Evolutionary conservation across 1,140 invertebrate genomes (phyloP), one percentile per base, ranked within the genome.

Genomic region (Drosophila kurseongensis): DNA sequence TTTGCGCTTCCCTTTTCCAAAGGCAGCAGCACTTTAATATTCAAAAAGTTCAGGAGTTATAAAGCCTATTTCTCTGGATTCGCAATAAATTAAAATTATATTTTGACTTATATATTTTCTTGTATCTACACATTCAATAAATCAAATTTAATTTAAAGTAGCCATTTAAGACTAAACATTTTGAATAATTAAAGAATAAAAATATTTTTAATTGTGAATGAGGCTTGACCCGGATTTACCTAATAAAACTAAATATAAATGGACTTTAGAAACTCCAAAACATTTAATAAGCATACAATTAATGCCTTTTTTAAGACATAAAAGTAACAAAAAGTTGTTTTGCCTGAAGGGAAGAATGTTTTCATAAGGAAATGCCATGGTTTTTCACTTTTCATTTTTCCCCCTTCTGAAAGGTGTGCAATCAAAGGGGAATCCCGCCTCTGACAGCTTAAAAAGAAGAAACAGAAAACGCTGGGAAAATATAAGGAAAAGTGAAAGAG

Each of bases 1-100:
- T 57, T 52, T 55, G 58, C 58, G 38, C 38, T 58, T 41, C 27
- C 4, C 13, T 2, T 52, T 10, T 41, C 8, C 14, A 16, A 59
- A 29, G 41, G 41, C 42, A 60, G 56, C 41, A 45, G 42, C 9
- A 36, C 63, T 62, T 67, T 62, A 62, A 67, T 62, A 67, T 16
- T 42, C 12, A 41, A 59, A 47, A 50, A 52, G 47, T 63, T 42
- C 18, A 16, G 32, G 12, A 48, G 5, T n/a, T 35, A 29, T 32
- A 36, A 62, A 38, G 36, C 36, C 63, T 7, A 8, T 32, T 32
- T 32, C 29, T 32, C 8, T 32, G 29, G 29, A 7, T 7, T 32
- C 1, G 6, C 1, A 32, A 32, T 32, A 32, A 32, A 8, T 32
- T 32, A 7, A 7, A 32, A 32, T 32, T 32, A 8, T 8, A 32